Percentiles rank a stretch among this genome's conserved stretches.
Conservation (phyloP, 2,888 invertebrate genomes). For the Lomographa bimaculata region DNA sequence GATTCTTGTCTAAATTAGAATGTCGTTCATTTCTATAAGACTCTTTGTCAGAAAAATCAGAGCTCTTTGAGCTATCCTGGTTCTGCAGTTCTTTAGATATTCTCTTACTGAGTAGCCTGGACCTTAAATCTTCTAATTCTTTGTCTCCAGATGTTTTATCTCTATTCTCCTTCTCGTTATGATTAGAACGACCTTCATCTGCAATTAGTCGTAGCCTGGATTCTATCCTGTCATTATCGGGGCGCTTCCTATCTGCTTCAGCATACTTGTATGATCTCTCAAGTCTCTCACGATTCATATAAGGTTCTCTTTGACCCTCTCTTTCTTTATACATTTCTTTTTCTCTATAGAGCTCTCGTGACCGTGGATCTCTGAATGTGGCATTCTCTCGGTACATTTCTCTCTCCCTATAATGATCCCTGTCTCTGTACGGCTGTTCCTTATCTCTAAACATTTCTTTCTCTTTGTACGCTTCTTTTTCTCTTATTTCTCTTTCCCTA, state of each 20-base stretch:
- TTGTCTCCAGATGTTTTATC: slow-evolving; percentile 79
- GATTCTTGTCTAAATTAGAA: slow-evolving; percentile 72
- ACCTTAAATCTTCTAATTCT: slow-evolving; percentile 90
- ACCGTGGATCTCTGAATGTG: slow-evolving; percentile 55
- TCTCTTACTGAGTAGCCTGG: slow-evolving; percentile 87
- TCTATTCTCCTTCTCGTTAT: slow-evolving; percentile 76
- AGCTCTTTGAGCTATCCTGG: slow-evolving; percentile 65
- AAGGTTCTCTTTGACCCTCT: slow-evolving; percentile 63
- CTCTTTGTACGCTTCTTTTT: slow-evolving; percentile 65
- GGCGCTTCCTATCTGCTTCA: slow-evolving; percentile 64
- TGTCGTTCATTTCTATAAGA: slow-evolving; percentile 60
- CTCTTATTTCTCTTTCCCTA: slow-evolving; percentile 62
- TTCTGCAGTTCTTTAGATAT: slow-evolving; percentile 86
- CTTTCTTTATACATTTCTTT: slow-evolving; percentile 62
- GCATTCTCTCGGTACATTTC: slow-evolving; percentile 58
- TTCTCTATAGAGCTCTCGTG: slow-evolving; percentile 61
- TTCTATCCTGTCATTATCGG: slow-evolving; percentile 69
- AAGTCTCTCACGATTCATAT: slow-evolving; percentile 63
- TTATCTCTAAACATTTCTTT: slow-evolving; percentile 69
- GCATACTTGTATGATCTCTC: slow-evolving; percentile 68
- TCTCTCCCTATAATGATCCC: slow-evolving; percentile 63
- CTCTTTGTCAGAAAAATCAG: slow-evolving; percentile 73
- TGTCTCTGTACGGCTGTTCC: slow-evolving; percentile 72
- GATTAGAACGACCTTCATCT: slow-evolving; percentile 64
- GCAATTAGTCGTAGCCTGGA: slow-evolving; percentile 64